Base-by-base conservation (phyloP, 2,888 invertebrate genomes). In the Alviniconcha strummeri region DNA sequence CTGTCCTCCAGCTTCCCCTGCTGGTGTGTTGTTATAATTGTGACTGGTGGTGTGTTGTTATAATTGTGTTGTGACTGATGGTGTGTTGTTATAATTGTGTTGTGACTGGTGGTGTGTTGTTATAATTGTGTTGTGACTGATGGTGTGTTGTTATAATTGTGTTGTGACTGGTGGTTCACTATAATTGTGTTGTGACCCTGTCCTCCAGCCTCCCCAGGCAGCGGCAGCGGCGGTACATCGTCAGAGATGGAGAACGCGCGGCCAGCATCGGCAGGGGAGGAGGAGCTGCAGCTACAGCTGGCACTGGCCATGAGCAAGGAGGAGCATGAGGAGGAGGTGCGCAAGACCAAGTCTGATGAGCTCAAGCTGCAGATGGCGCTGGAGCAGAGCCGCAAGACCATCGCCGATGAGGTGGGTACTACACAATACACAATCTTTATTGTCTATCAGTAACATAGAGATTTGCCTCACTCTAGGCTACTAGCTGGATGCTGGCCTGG, bases 291-390 rank as follows among this genome's bases (percentile, higher is more conserved):
- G 94, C 95, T 99, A 89, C 99, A 99, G 94, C 95, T 99, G 92
- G 99, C 99, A 79, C 95, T 99, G 93, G 99, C 99, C 83, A 98
- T 99, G 97, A 98, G 98, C 80, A 96, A 98, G 87, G 99, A 99
- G 94, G 99, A 99, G 95, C 98, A 98, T 60, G 99, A 99, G 93
- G 97, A 98, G 90, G 98, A 99, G 11, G 19, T 83, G 52, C 75
- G 85, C 13, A 84, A 85, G 56, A 82, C 74, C 69, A 85, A 86
- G 56, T 84, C 85, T 9, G 86, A 86, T 55, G 86, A 86, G 17
- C 79, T 85, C 72, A 85, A 86, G 55, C 80, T 85, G 5, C 85
- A 86, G 75, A 85, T 86, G 86, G 94, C 98, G 71, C 95, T 99
- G 89, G 97, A 97, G 93, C 98, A 99, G 95, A 98, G 98, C 94